Conservation (phyloP, 2,113 vertebrate genomes). For the Barbus barbus region DNA sequence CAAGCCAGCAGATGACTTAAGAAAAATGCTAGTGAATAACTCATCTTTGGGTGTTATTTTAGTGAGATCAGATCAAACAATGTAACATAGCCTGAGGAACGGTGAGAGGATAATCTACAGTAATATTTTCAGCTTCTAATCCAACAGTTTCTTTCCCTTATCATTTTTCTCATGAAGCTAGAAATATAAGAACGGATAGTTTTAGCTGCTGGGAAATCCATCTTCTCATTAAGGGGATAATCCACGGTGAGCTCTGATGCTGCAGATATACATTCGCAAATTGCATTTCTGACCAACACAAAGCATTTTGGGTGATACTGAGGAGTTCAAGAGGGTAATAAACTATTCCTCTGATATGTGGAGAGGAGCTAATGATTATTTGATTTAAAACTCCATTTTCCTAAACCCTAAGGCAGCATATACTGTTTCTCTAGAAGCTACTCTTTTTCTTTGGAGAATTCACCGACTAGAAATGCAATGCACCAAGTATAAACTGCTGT, state of each 20-base stretch:
- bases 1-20: background rate
- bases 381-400: slow-evolving; percentile 47
- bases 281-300: slow-evolving; percentile 31
- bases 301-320: slow-evolving; percentile 11
- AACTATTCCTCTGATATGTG: slow-evolving; percentile 18
- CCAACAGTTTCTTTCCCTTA: background rate
- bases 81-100: slow-evolving; percentile 10
- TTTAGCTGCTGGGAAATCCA: slow-evolving; percentile 41
- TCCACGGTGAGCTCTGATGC: slow-evolving; percentile 29
- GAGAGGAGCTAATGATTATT: slow-evolving; percentile 8
- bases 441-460: background rate
- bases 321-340: slow-evolving; percentile 44
- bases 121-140: slow-evolving; percentile 24
- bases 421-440: background rate
- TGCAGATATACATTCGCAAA: slow-evolving; percentile 30
- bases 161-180: slow-evolving; percentile 31
- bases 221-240: slow-evolving; percentile 41
- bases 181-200: slow-evolving; percentile 10
- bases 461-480: background rate
- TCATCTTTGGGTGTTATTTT: background rate
- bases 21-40: background rate
- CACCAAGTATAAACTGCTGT: background rate
- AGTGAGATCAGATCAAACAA: background rate
- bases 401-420: slow-evolving; percentile 13
- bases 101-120: slow-evolving; percentile 7